phyloP scores from a whole-genome alignment of 2,113 vertebrate genomes.

The Forbesichthys agassizii region DNA sequence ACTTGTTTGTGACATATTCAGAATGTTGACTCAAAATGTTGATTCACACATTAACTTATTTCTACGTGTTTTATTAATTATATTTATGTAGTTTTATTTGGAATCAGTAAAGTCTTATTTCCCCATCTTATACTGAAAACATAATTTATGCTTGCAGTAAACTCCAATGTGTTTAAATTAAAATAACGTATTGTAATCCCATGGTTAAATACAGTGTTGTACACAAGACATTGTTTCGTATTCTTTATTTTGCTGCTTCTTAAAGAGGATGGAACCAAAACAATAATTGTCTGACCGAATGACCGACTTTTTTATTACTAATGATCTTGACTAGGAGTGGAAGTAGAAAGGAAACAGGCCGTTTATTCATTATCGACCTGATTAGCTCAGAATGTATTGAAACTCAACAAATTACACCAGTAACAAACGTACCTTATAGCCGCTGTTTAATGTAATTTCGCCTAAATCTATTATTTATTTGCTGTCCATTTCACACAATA shows the following conservation, averaged over 20 bases:
- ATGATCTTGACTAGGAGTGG: too few relatives aligned
- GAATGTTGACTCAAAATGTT: too few relatives aligned
- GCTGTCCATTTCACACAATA: conserved; percentile 17
- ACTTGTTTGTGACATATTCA: too few relatives aligned
- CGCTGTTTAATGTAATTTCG: neutral
- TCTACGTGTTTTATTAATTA: too few relatives aligned
- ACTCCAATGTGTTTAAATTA: conserved; percentile 77
- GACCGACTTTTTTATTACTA: too few relatives aligned
- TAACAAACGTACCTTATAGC: conserved; percentile 2
- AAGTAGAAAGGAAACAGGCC: too few relatives aligned
- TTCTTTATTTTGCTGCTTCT: neutral
- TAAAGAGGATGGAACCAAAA: neutral
- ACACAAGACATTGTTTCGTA: neutral
- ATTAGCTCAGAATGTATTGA: too few relatives aligned
- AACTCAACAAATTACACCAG: neutral
- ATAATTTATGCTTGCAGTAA: conserved; percentile 35
- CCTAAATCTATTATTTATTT: neutral
- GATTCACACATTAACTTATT: too few relatives aligned
- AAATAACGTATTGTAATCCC: conserved; percentile 73
- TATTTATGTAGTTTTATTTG: conserved; percentile 21
- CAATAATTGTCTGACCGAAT: conserved; percentile 26
- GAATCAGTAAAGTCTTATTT: conserved; percentile 41
- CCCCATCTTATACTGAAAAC: conserved; percentile 45
- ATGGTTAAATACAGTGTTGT: neutral
- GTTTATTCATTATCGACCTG: too few relatives aligned